phyloP scores from a whole-genome alignment of 2,888 invertebrate genomes.

The Drosophila falleni region DNA sequence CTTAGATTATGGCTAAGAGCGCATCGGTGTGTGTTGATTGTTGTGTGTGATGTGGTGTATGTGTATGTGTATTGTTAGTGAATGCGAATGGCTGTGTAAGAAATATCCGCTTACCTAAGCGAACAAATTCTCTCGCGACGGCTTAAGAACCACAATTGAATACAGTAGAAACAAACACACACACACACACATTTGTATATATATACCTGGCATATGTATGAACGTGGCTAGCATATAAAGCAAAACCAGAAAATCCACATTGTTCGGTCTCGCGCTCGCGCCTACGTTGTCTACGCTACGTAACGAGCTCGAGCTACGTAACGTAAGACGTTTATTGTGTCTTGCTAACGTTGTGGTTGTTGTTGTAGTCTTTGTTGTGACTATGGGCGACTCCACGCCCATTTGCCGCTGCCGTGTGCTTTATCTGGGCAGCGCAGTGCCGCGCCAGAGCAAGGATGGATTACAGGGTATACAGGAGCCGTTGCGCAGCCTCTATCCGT shows the following conservation, averaged over 20 bases:
- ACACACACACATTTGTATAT: not conserved
- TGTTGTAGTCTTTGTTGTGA: constrained; percentile 10
- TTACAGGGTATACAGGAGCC: constrained; percentile 99
- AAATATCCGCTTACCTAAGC: constrained; percentile 81
- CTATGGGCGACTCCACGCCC: constrained; percentile 93
- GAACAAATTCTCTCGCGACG: constrained; percentile 73
- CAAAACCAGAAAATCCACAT: constrained; percentile 84
- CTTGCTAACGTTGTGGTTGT: constrained; percentile 16
- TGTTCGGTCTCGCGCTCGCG: constrained; percentile 63
- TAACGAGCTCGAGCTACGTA: constrained; percentile 39
- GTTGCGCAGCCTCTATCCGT: constrained; percentile 96
- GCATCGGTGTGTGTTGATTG: constrained; percentile 31
- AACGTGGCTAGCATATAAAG: constrained; percentile 71
- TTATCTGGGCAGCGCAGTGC: constrained; percentile 98
- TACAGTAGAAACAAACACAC: constrained; percentile 46
- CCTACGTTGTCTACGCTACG: constrained; percentile 45
- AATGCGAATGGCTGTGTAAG: constrained; percentile 61
- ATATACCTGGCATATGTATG: constrained; percentile 27
- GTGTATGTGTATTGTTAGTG: constrained; percentile 50
- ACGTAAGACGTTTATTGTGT: constrained; percentile 50
- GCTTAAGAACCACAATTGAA: constrained; percentile 57
- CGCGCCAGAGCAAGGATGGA: constrained; percentile 99
- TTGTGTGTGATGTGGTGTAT: constrained; percentile 47
- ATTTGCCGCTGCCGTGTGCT: constrained; percentile 98
- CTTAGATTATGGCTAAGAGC: constrained; percentile 51